Base-by-base conservation (phyloP, 2,113 vertebrate species). In the Corythoichthys haematopterus region DNA sequence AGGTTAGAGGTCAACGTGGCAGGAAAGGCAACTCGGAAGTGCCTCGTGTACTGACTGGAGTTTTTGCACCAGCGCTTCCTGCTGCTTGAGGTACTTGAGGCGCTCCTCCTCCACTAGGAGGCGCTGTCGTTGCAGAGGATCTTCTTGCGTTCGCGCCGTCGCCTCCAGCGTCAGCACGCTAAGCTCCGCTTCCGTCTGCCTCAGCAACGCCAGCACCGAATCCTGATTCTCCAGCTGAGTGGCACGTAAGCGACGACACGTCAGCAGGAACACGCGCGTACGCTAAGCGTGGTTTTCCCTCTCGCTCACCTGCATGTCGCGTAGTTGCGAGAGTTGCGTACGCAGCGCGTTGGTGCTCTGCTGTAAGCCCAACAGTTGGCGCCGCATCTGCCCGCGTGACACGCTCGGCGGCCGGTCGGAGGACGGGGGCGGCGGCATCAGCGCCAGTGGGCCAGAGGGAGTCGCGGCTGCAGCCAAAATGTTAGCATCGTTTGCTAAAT, bases 71-170 rank as follows among this genome's bases (percentile, higher is more conserved):
- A 98, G 95, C 20, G 98, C 93, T 82, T 99, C 96, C 89, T 99
- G 95, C 84, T 98, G 95, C 62, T 98, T 98, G 57, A 98, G 94
- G 85, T 99, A 99, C 57, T 95, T 96, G 37, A 98, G 93, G 79
- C 97, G 85, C 71, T 99, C 97, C 85, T 99, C 96, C 78, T 99
- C 97, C 91, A 98, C 97, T 57, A 98, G 85, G 77, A 94, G 94
- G 85, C 97, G 94, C 91, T 99, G 97, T 59, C 97, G 94, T 90
- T 99, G 97, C 67, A 99, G 91, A 0, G 97, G 97, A 83, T 99
- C 96, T 88, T 98, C 97, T 76, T 98, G 96, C 2, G 95, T 94
- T 65, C 94, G 93, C 84, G 94, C 82, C 2, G 94, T 82, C 2
- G 94, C 93, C 69, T 99, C 97, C 1, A 94, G 92, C 90, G 98